Evolutionary conservation across 2,888 invertebrate species (phyloP), one percentile per base, ranked within the genome.

Genomic region (Drosophila setosimentum): DNA sequence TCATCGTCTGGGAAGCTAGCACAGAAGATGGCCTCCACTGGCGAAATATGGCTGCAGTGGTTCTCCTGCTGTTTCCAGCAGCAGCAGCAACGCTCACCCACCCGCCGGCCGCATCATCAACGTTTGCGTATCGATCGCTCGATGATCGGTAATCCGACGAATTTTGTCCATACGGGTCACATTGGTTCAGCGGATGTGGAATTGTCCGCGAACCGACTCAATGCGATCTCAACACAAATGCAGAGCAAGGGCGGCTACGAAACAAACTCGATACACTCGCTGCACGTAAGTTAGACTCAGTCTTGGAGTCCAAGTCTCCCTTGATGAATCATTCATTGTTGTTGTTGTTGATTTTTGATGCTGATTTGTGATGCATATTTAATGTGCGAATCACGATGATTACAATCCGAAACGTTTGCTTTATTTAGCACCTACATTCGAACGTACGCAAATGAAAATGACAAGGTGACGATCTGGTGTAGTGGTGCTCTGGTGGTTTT

Each of bases 201-300:
- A 92, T 95, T 97, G 94, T 97, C 96, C 29, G 96, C 96, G 68
- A 96, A 96, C 83, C 95, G 98, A 93, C 94, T 98, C 79, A 96
- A 96, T 92, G 96, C 97, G 82, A 96, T 98, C 92, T 98, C 98
- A 94, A 96, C 96, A 91, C 98, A 98, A 94, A 98, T 99, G 98
- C 97, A 97, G 93, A 97, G 98, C 94, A 99, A 99, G 94, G 98
- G 98, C 62, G 98, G 98, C 82, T 98, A 98, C 92, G 97, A 98
- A 92, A 95, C 95, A 93, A 93, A 93, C 78, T 93, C 93, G 71
- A 91, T 93, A 86, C 91, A 93, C 61, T 84, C 83, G 83, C 81
- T 93, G 70, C 93, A 93, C 90, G 93, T 93, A 87, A 84, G 85
- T 80, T 37, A 33, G 11, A 1, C 45, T 40, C 10, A 10, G 8